Percentiles rank a stretch among this genome's conserved stretches.
These are phyloP conservation scores for Eulemur mongoz DNA, from an alignment of 2,797 vertebrate species.

Conservation along the genomic window DNA sequence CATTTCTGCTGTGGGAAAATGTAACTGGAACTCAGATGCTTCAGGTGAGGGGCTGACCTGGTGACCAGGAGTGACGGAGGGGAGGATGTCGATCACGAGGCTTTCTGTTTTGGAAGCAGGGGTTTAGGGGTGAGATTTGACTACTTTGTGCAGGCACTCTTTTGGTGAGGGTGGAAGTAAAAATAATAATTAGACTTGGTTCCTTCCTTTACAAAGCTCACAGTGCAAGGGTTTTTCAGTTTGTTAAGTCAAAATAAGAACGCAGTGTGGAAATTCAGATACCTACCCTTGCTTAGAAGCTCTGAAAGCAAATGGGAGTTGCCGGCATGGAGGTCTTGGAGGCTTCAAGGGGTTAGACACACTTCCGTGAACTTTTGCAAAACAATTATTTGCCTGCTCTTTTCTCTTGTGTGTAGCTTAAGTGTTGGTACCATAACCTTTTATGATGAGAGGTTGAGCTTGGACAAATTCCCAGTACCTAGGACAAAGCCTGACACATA, in stretches of 20 bases:
- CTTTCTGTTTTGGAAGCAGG: neutral
- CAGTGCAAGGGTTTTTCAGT: neutral
- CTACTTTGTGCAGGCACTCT: neutral
- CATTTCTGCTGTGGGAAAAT: neutral
- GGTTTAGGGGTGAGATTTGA: neutral
- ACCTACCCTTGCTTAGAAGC: neutral
- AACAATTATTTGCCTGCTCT: neutral
- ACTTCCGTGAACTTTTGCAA: neutral
- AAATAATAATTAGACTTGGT: neutral
- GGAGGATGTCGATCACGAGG: neutral
- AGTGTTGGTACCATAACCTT: neutral
- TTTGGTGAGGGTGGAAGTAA: neutral
- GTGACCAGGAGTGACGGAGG: neutral
- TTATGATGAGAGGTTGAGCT: neutral
- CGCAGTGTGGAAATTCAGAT: neutral
- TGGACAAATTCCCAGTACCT: neutral
- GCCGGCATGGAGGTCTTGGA: neutral
- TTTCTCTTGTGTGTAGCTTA: neutral
- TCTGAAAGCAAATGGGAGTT: neutral
- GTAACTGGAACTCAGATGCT: neutral
- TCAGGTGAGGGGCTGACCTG: neutral
- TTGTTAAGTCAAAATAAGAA: neutral
- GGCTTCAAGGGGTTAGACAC: neutral
- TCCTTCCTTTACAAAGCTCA: neutral
- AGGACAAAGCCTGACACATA: neutral